Percentiles rank a stretch among this genome's conserved stretches.
These are phyloP conservation scores for Megaustenia siamemsis DNA, from an alignment of 2,888 invertebrate species.

Conservation along the genomic window DNA sequence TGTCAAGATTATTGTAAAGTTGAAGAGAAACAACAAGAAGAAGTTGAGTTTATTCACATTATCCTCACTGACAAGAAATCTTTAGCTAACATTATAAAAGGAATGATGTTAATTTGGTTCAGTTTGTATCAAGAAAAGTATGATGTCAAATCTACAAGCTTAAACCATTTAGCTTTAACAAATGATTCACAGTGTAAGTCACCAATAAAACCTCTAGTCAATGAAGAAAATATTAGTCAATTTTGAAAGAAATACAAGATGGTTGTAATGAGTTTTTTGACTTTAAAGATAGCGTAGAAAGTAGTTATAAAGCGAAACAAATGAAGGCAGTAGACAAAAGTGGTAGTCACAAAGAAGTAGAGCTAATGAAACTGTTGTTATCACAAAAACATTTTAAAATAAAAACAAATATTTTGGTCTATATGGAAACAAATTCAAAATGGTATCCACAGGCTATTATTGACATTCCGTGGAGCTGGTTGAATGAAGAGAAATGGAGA, in stretches of 20 bases:
- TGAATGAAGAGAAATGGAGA: conserved; percentile 47
- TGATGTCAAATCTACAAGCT: neutral
- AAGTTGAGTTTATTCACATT: neutral
- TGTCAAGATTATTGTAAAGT: neutral
- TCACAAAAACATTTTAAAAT: conserved; percentile 4
- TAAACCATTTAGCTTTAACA: neutral
- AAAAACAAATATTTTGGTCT: conserved; percentile 1
- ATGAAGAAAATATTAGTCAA: neutral
- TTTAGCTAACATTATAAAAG: too few relatives aligned
- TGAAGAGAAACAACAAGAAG: neutral
- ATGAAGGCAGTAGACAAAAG: neutral
- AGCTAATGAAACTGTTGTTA: neutral
- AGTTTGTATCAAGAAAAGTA: too few relatives aligned
- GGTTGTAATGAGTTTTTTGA: neutral
- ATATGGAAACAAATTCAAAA: neutral
- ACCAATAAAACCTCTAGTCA: neutral
- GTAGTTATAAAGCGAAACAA: neutral
- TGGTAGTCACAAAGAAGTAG: neutral
- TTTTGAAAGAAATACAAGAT: neutral
- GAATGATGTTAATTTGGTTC: too few relatives aligned
- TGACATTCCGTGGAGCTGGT: conserved; percentile 46
- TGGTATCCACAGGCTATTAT: conserved; percentile 32
- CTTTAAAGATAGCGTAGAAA: neutral
- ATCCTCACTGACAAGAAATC: neutral
- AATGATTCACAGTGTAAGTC: neutral